phyloP scores from a whole-genome alignment of 2,888 invertebrate species.

The Heliconius aoede region DNA sequence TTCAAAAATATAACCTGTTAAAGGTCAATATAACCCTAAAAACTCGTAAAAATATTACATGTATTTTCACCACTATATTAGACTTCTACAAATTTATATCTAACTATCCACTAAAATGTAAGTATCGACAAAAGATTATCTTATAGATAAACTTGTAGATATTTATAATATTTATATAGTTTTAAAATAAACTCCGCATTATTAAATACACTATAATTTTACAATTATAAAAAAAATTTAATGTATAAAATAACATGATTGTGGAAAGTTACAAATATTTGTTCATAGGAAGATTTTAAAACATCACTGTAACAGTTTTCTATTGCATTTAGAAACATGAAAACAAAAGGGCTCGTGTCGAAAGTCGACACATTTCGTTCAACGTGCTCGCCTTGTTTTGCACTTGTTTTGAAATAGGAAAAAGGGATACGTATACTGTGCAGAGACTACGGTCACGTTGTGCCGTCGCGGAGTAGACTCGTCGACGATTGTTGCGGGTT shows the following conservation, averaged over 20 bases:
- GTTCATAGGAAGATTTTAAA: neutral
- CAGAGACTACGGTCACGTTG: neutral
- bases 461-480: neutral
- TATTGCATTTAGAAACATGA: constrained; percentile 1
- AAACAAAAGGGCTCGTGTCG: constrained; percentile 25
- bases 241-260: neutral
- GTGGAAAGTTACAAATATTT: neutral
- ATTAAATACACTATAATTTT: neutral
- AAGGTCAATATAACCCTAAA: neutral
- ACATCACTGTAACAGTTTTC: neutral
- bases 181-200: neutral
- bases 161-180: neutral
- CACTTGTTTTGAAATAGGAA: constrained; percentile 14
- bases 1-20: constrained; percentile 26
- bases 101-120: neutral
- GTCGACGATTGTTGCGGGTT: neutral
- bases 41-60: neutral
- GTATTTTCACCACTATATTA: neutral
- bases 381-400: constrained; percentile 16
- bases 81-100: neutral
- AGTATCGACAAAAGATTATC: neutral
- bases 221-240: neutral
- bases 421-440: neutral
- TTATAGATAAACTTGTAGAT: neutral
- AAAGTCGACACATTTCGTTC: constrained; percentile 29